phyloP scores from a whole-genome alignment of 2,888 invertebrate species.

The Drosophila anomalipes region DNA sequence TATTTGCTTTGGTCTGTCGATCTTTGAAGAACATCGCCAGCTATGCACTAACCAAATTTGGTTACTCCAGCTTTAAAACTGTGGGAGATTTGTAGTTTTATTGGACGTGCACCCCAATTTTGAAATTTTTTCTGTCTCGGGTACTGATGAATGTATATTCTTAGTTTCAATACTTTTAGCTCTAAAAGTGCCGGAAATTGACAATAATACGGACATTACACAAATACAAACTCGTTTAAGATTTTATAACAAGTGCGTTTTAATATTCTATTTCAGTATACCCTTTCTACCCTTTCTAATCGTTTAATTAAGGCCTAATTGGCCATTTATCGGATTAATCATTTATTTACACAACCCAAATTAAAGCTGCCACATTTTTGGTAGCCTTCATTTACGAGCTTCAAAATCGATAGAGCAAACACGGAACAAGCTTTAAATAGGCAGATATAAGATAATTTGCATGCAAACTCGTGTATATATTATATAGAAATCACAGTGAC shows the following conservation, averaged over 20 bases:
- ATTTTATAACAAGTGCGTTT: neutral
- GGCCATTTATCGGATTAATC: neutral
- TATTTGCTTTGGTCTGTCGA: neutral
- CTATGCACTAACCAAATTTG: neutral
- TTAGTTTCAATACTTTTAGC: neutral
- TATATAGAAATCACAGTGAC: neutral
- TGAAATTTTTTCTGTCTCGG: too few species aligned
- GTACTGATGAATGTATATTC: neutral
- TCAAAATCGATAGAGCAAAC: conserved; percentile 10
- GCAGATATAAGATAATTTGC: neutral
- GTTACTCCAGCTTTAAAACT: neutral
- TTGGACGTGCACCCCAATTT: neutral
- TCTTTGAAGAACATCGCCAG: neutral
- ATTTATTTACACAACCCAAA: neutral
- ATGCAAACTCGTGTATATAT: neutral
- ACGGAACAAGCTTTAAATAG: neutral
- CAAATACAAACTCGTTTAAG: neutral
- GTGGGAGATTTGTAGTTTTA: neutral
- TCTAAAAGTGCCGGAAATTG: neutral
- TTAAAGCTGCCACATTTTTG: neutral
- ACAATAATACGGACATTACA: neutral
- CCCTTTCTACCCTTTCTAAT: neutral
- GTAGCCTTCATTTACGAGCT: neutral
- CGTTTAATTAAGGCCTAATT: neutral
- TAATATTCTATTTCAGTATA: neutral